Base-by-base conservation (phyloP, 1,140 invertebrate genomes). In the Magallana gigas region DNA sequence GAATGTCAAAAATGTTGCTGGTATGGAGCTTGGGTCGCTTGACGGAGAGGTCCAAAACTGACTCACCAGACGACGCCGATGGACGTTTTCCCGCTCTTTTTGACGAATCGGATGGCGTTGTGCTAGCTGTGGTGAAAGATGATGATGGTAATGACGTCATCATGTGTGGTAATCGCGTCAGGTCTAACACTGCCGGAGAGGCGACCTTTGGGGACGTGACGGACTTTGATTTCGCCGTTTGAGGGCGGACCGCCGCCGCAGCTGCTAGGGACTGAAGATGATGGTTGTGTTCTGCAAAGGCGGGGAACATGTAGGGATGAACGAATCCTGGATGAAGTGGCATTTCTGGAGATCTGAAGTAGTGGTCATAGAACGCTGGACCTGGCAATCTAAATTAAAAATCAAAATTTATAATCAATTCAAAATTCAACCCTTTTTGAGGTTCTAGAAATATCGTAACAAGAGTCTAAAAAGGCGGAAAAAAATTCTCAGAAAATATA, bases 261-360 rank as follows among this genome's bases (percentile, higher is more conserved):
- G 57, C 57, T 57, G 81, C 48, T 7, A 83, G n/a, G 56, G 81
- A 83, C 36, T 57, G 36, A 57, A 83, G n/a, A 57, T 83, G 81
- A 57, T 83, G 81, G 11, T 56, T 83, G 12, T 86, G 85, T 57
- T 71, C 71, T 11, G 58, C 59, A 9, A 76, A 76, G n/a, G 36
- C 68, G 56, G 76, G 85, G 36, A 86, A 80, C 85, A 86, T 86
- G 18, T 76, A 86, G 11, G 85, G 85, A 58, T 86, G 68, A n/a
- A 86, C 58, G 12, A 68, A 76, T 80, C 85, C 85, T 6, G 85
- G 85, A 57, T 57, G 85, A 71, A 86, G 58, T 18, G 76, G 85
- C 18, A 86, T 58, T 57, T 86, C 85, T 71, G 85, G 85, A 86
- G 64, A 71, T 76, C 85, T 76, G 64, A 86, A 76, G 71, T 76